phyloP scores from a whole-genome alignment of 2,888 invertebrate species.

The Teinopalpus imperialis region DNA sequence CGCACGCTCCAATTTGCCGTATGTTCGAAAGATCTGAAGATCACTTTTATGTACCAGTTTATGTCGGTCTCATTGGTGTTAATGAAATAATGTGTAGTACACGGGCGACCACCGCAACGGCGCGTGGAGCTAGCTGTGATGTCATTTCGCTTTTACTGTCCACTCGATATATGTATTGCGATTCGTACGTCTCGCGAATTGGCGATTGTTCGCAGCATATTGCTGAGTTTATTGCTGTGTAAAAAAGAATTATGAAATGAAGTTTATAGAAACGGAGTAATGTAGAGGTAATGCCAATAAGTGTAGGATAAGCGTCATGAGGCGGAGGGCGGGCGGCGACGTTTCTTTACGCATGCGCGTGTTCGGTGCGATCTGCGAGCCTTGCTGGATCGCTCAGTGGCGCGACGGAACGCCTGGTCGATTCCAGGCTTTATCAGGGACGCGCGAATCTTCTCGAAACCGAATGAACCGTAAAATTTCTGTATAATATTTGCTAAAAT shows the following conservation, averaged over 20 bases:
- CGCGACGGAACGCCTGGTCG: constrained; percentile 77
- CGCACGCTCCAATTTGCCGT: neutral
- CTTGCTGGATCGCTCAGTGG: constrained; percentile 69
- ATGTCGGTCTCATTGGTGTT: constrained; percentile 38
- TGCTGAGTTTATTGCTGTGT: constrained; percentile 24
- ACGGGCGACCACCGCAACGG: constrained; percentile 31
- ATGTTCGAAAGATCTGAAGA: constrained; percentile 26
- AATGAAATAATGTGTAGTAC: constrained; percentile 38
- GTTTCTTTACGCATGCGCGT: constrained; percentile 63
- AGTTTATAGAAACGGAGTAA: constrained; percentile 35
- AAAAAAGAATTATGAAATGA: constrained; percentile 28
- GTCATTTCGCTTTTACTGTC: constrained; percentile 50
- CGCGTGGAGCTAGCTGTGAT: constrained; percentile 41
- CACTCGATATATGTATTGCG: constrained; percentile 36
- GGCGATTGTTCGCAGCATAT: constrained; percentile 36
- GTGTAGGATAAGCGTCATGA: constrained; percentile 29
- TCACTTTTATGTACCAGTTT: constrained; percentile 39
- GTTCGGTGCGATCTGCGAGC: constrained; percentile 57
- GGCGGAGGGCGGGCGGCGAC: constrained; percentile 32
- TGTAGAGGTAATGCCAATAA: constrained; percentile 35
- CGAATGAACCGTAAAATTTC: constrained; percentile 50
- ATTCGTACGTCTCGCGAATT: constrained; percentile 24
- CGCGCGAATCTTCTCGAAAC: constrained; percentile 53
- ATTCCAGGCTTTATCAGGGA: constrained; percentile 68
- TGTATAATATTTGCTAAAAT: constrained; percentile 1